These are phyloP conservation scores for Spodoptera littoralis DNA, from an alignment of 2,888 invertebrate species.

Conservation along the genomic window DNA sequence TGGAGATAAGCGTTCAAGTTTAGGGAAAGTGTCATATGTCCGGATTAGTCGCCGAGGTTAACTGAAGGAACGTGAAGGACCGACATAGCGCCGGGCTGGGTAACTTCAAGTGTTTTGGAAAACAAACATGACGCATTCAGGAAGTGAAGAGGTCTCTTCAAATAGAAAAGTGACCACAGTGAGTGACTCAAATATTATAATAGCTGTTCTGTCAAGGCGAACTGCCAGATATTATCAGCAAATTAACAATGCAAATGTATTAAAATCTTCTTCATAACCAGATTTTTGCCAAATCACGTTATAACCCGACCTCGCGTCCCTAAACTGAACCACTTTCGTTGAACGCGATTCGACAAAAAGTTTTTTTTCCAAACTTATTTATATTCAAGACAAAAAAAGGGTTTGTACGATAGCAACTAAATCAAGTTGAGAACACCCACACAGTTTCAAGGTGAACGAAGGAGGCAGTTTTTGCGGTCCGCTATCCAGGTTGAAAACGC, in stretches of 20 bases:
- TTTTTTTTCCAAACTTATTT: conserved; percentile 82
- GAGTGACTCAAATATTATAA: conserved; percentile 26
- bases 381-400: conserved; percentile 87
- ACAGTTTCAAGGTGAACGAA: conserved; percentile 80
- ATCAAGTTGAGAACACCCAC: conserved; percentile 86
- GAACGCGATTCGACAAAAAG: conserved; percentile 41
- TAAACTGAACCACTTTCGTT: conserved; percentile 48
- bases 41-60: conserved; percentile 20
- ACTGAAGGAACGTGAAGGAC: neutral
- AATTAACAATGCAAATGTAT: conserved; percentile 34
- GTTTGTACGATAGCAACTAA: conserved; percentile 86
- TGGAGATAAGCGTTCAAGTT: conserved; percentile 51
- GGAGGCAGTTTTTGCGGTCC: conserved; percentile 75
- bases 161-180: conserved; percentile 41
- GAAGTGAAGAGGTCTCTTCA: conserved; percentile 36
- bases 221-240: conserved; percentile 31
- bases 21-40: conserved; percentile 44
- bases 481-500: conserved; percentile 67
- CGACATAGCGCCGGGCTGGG: no score
- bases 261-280: conserved; percentile 35
- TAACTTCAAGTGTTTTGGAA: neutral
- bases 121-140: conserved; percentile 26
- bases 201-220: conserved; percentile 37
- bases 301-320: conserved; percentile 28
- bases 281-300: conserved; percentile 33